Conservation (phyloP, 2,888 invertebrate genomes). For the Cosmia pyralina region DNA sequence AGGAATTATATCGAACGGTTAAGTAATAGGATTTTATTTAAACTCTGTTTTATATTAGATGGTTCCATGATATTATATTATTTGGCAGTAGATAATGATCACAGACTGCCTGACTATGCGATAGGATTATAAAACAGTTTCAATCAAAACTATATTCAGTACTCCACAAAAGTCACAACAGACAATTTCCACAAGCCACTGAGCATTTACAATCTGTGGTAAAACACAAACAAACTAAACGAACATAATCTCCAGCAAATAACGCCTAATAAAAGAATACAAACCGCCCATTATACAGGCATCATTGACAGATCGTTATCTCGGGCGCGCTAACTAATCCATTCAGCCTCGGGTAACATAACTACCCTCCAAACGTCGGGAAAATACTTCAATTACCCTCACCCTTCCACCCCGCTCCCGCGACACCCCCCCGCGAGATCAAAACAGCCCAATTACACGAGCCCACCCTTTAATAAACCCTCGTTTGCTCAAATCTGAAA, state of each 20-base stretch:
- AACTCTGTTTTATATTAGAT: not conserved
- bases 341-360: slow-evolving; percentile 78
- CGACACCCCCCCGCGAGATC: slow-evolving; percentile 73
- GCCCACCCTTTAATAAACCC: slow-evolving; percentile 85
- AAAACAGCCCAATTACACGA: slow-evolving; percentile 88
- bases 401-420: slow-evolving; percentile 60
- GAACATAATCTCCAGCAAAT: slow-evolving; percentile 61
- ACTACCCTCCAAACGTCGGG: slow-evolving; percentile 84
- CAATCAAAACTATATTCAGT: slow-evolving; percentile 10
- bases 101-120: not conserved
- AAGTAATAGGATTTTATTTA: not conserved
- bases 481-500: slow-evolving; percentile 84
- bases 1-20: not conserved
- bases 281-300: slow-evolving; percentile 69
- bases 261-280: slow-evolving; percentile 61
- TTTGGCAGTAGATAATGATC: not conserved
- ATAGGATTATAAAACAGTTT: not conserved
- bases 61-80: not conserved
- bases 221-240: slow-evolving; percentile 60
- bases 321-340: slow-evolving; percentile 84
- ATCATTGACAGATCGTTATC: slow-evolving; percentile 83
- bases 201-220: slow-evolving; percentile 50
- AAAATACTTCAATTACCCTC: slow-evolving; percentile 86
- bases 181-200: slow-evolving; percentile 35
- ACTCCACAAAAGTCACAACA: slow-evolving; percentile 5